Base-by-base conservation (phyloP, 92 coral and sea anemone genomes). In the Virgularia gustaviana region DNA sequence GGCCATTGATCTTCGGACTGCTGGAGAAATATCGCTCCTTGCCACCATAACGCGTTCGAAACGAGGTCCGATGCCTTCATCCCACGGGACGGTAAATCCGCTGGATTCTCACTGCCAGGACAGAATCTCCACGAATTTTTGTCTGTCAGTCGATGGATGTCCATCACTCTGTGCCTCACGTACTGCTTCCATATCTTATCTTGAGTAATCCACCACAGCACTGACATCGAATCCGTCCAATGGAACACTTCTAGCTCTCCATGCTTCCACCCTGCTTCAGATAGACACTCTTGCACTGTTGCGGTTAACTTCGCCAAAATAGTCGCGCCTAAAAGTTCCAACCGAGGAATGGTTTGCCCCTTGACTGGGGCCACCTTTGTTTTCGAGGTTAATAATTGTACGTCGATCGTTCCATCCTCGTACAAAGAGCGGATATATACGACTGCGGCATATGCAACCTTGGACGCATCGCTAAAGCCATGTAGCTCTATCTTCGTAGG, bases 1-100 rank as follows among this genome's bases (percentile, higher is more conserved):
- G 89, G 86, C 86, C 89, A 85, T 44, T 68, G 79, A 22, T 39
- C 30, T 52, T 85, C 74, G 13, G 79, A 63, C 7, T 28, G 31
- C 64, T 68, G 37, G 22, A 85, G 42, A 47, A 57, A 84, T n/a
- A 75, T 63, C 15, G 85, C 65, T 11, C 84, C 84, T 9, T 36
- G 62, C 84, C 79, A 80, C 84, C 84, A 72, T 7, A 23, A 28
- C 33, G 68, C 33, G 37, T 39, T 32, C 4, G 57, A 27, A 23
- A 63, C 32, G 11, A 63, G 54, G 8, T 36, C 63, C 5, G 5
- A 7, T 23, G 30, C 60, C 6, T 54, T 30, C 23, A 11, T 54
- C 27, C 60, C 60, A 10, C 60, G 29, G 3, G 32, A 54, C 1
- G 36, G 45, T 20, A 36, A 36, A 13, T 36, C 70, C 8, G 70